Base-by-base conservation (phyloP, 2,888 invertebrate species). In the Drosophila flavopinicola region DNA sequence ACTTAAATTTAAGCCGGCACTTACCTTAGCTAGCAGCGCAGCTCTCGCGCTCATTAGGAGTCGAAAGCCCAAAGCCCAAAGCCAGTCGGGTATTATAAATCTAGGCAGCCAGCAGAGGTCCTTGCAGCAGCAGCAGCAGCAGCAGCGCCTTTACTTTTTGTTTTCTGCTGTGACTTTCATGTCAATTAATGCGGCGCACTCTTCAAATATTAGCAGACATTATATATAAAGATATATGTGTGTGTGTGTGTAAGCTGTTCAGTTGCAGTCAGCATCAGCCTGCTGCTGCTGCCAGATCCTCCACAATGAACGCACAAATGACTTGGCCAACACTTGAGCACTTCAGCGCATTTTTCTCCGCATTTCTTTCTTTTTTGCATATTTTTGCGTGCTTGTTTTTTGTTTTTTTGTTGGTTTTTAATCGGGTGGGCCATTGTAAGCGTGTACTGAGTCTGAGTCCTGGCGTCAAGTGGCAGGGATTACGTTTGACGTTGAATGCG, bases 191-290 rank as follows among this genome's bases (percentile, higher is more conserved):
- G 87, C 85, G 83, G 75, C 67, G 65, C 64, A 78, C 79, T 80
- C 87, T 84, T 87, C 80, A 80, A 80, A 80, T 87, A 80, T 80
- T 80, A 87, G 80, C 80, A 80, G 82, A 87, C 80, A 72, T 87
- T 80, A 71, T 82, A 52, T 66, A 15, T 10, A 6, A 10, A 6
- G 4, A 2, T 32, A 3, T 9, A 11, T 9, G 32, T 33, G 7
- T 32, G 9, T 25, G 2, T 25, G 30, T 25, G 25, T 25, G 25
- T 25, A 84, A 33, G 17, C 30, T 1, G 24, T n/a, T 29, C 15
- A 37, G 39, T 39, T 54, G 56, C 67, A 59, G 63, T 78, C 68
- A 80, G 77, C 73, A n/a, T n/a, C n/a, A 65, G 61, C 33, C 49
- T 58, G 17, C 13, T 29, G 20, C 41, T 17, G 29, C 52, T 54